phyloP scores from a whole-genome alignment of 1,140 invertebrate genomes.

The Brachionus rubens region DNA sequence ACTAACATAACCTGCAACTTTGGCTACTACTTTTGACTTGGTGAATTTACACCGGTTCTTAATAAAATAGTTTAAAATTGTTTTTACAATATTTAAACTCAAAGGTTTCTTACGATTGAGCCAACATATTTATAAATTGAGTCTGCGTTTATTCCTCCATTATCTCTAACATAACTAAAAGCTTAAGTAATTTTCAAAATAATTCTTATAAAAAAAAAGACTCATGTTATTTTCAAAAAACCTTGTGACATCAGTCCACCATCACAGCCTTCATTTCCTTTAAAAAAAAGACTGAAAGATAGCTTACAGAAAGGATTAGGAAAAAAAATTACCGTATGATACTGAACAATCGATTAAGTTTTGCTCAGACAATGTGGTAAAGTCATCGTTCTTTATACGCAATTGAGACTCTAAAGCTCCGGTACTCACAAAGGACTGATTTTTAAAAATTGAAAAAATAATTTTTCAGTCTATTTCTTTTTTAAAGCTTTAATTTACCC shows the following conservation, averaged over 20 bases:
- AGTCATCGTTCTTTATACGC: background rate
- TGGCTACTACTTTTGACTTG: background rate
- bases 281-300: background rate
- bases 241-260: conserved; percentile 45
- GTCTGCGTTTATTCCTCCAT: conserved; percentile 56
- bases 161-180: conserved; percentile 63
- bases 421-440: conserved; percentile 43
- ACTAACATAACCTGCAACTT: background rate
- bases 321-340: background rate
- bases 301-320: background rate
- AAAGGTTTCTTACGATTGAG: background rate
- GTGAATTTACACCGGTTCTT: conserved; percentile 6
- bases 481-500: background rate
- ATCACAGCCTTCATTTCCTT: conserved; percentile 45
- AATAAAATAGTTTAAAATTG: too few species aligned
- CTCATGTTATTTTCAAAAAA: background rate
- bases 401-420: conserved; percentile 34
- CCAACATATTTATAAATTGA: conserved; percentile 36
- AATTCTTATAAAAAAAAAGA: background rate
- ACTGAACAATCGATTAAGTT: conserved; percentile 45
- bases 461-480: background rate
- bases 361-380: conserved; percentile 35
- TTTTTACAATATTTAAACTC: too few species aligned
- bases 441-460: background rate
- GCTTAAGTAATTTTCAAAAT: background rate